Base-by-base conservation (phyloP, 2,888 invertebrate genomes). In the Terebella lapidaria region DNA sequence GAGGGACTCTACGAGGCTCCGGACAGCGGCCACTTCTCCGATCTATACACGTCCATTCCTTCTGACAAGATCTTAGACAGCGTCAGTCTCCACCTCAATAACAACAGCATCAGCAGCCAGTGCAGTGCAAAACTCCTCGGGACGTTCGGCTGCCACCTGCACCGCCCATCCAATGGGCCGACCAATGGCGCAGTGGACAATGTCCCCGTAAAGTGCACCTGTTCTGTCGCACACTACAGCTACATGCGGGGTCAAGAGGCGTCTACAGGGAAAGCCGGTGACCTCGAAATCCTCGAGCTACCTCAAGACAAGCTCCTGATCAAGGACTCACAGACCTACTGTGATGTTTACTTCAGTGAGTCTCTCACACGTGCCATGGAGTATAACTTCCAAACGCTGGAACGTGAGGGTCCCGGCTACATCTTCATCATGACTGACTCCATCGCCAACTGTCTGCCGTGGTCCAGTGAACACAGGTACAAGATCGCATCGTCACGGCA, bases 381-480 rank as follows among this genome's bases (percentile, higher is more conserved):
- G 22, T 54, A 57, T 20, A 57, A 59, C 29, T 42, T 66, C 10
- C 59, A 64, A 18, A 65, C 62, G 4, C 55, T 62, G 20, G 61
- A 62, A 28, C 51, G 51, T 15, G 66, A 66, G 2, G 64, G 66
- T 3, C 66, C 66, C 2, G 66, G 66, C n/a, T 65, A 59, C 54
- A 62, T 66, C 20, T 66, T 62, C 56, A 61, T 66, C 28, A 56
- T 66, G 59, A 65, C 66, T 2, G 62, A 65, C 59, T 58, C 61
- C 3, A 27, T 52, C 2, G 35, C 54, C 15, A 49, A 60, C 24
- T 56, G 55, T 22, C 54, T 61, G 22, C 56, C 66, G 2, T 66
- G 66, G 66, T 58, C 64, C 4, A 45, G 25, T 4, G 60, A 65
- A 28, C 57, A 66, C 29, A 57, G 60, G 22, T 66, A 62, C 57